phyloP scores from a whole-genome alignment of 2,888 invertebrate genomes.

The Apodemia mormo region DNA sequence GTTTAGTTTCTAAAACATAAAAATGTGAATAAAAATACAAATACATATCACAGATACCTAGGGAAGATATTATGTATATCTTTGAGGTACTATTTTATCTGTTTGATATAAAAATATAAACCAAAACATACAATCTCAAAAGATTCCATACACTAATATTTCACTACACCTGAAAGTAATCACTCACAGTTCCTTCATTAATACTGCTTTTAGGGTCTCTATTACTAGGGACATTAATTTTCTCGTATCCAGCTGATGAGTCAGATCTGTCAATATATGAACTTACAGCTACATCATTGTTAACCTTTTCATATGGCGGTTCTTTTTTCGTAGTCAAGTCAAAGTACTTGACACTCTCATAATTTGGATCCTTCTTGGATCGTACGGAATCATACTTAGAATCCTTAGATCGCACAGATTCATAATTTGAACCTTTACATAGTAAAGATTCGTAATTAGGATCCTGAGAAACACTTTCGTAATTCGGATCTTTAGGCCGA shows the following conservation, averaged over 20 bases:
- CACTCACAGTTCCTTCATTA: conserved; percentile 70
- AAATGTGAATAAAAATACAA: conserved; percentile 52
- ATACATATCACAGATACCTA: conserved; percentile 78
- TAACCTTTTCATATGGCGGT: conserved; percentile 86
- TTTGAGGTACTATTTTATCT: conserved; percentile 58
- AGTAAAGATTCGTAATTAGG: conserved; percentile 86
- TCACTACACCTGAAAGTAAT: conserved; percentile 74
- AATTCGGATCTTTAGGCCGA: conserved; percentile 84
- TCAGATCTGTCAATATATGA: conserved; percentile 62
- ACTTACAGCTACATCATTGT: conserved; percentile 53
- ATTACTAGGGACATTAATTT: conserved; percentile 60
- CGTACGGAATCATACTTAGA: conserved; percentile 83
- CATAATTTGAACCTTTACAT: conserved; percentile 87
- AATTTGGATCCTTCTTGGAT: conserved; percentile 86
- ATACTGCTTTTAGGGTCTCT: conserved; percentile 67
- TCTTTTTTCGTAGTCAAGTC: conserved; percentile 78
- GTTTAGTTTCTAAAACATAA: conserved; percentile 42
- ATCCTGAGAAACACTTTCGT: conserved; percentile 86
- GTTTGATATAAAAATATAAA: conserved; percentile 54
- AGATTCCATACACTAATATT: conserved; percentile 33
- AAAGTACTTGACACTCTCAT: conserved; percentile 90
- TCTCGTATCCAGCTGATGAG: conserved; percentile 69
- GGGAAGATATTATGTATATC: conserved; percentile 64
- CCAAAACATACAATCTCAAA: conserved; percentile 66
- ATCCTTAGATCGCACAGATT: conserved; percentile 81